A percentile compares a stretch with the other conserved stretches of the same genome.
Evolutionary conservation across 2,113 vertebrate genomes (phyloP).

Genomic region (Piprites chloris): DNA sequence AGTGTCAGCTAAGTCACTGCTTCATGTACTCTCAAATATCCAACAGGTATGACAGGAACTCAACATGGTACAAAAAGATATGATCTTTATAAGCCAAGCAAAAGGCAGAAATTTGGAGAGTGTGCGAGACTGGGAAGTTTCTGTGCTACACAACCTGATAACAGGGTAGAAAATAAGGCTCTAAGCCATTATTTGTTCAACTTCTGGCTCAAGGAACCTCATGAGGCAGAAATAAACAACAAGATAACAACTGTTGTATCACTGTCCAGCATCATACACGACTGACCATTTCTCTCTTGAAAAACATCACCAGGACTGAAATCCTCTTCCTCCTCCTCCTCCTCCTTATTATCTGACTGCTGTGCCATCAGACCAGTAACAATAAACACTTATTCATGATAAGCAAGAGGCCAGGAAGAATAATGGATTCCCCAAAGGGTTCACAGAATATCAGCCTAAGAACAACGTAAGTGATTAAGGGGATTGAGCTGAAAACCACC

Average conservation of each 20-base stretch:
- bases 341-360: neutral
- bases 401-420: neutral
- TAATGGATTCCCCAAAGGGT: neutral
- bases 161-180: neutral
- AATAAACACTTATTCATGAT: neutral
- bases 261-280: neutral
- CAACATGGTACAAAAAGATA: neutral
- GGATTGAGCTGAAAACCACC: neutral
- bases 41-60: neutral
- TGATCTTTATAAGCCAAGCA: neutral
- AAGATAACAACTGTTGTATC: neutral
- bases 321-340: neutral
- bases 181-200: neutral
- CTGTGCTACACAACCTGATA: neutral
- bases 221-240: neutral
- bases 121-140: neutral
- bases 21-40: neutral
- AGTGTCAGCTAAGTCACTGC: neutral
- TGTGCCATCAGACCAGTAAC: neutral
- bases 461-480: neutral
- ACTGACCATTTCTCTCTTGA: neutral
- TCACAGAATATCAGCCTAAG: neutral
- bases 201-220: neutral
- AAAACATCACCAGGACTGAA: neutral
- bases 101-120: neutral